These are phyloP conservation scores for Lepidostoma basale DNA, from an alignment of 1,140 invertebrate genomes.

Conservation along the genomic window DNA sequence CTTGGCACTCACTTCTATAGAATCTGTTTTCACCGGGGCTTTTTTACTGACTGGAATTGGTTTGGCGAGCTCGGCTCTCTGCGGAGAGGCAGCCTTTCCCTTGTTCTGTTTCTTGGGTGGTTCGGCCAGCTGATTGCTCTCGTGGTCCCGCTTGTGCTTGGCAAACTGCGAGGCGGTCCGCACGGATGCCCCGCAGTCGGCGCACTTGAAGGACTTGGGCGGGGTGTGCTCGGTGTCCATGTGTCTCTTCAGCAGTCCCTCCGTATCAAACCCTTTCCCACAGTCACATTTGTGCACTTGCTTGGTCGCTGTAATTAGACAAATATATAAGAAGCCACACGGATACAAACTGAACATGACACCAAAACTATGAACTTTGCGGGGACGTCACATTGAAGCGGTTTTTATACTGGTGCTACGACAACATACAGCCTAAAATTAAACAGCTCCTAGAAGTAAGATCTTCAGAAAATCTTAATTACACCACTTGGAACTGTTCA, in stretches of 20 bases:
- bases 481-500: too few species aligned
- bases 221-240: constrained; percentile 57
- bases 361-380: too few species aligned
- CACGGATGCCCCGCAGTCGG: constrained; percentile 30
- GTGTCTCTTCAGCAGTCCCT: constrained; percentile 54
- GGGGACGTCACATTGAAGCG: too few species aligned
- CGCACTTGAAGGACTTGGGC: constrained; percentile 47
- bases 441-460: too few species aligned
- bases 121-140: not conserved
- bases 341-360: too few species aligned
- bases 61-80: not conserved
- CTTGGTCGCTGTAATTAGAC: not conserved
- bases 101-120: not conserved
- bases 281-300: constrained; percentile 55
- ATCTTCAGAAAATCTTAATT: too few species aligned
- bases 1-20: not conserved
- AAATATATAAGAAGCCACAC: too few species aligned
- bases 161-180: constrained; percentile 34
- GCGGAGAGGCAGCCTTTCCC: too few species aligned
- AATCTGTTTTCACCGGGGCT: not conserved
- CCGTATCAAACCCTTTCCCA: constrained; percentile 56
- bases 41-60: not conserved
- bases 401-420: too few species aligned
- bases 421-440: not conserved
- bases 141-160: constrained; percentile 37